phyloP scores from a whole-genome alignment of 2,797 vertebrate genomes.

The Sternotherus odoratus region DNA sequence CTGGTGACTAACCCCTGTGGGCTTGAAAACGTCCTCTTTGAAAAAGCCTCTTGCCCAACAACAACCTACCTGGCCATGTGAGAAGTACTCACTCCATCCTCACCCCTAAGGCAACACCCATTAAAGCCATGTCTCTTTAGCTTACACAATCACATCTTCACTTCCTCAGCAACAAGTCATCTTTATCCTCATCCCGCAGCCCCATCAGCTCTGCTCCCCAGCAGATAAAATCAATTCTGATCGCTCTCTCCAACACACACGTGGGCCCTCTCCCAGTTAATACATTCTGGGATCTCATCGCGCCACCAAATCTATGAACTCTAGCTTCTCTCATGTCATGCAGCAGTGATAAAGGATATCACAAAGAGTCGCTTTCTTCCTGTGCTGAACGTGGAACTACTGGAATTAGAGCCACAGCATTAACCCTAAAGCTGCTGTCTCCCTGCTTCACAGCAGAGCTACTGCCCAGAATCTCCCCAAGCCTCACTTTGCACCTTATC shows the following conservation, averaged over 20 bases:
- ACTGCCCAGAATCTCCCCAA: neutral
- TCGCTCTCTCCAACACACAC: neutral
- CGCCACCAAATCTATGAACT: neutral
- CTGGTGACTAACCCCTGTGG: neutral
- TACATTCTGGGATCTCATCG: neutral
- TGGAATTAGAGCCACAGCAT: neutral
- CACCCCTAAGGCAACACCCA: neutral
- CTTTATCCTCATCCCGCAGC: neutral
- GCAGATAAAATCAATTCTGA: accelerated
- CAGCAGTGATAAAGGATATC: neutral
- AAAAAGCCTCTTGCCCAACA: neutral
- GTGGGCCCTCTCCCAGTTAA: neutral
- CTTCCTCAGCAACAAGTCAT: neutral
- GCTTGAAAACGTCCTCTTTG: neutral
- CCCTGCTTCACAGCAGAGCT: neutral
- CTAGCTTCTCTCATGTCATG: neutral
- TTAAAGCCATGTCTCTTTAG: neutral
- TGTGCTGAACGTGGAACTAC: neutral
- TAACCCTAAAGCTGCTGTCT: neutral
- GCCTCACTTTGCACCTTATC: neutral
- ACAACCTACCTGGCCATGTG: neutral
- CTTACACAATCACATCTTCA: neutral
- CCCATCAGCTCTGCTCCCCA: neutral
- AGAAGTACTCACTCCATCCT: neutral
- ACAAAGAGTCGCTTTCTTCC: neutral